Conservation (phyloP, 2,797 vertebrate species). For the Falco cherrug region DNA sequence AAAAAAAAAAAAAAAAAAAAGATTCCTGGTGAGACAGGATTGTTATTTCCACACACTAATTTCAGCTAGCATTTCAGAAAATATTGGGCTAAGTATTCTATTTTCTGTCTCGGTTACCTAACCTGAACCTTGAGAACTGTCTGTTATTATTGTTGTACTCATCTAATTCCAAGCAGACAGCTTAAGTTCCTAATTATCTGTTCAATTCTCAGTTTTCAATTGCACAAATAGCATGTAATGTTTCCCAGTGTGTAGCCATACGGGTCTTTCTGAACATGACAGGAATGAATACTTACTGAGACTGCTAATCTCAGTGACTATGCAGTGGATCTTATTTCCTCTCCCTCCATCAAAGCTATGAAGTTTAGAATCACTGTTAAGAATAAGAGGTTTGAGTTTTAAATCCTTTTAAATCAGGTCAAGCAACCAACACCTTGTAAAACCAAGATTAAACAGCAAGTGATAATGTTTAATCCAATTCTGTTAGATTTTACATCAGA, state of each 20-base stretch:
- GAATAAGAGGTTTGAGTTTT: slow-evolving; percentile 50
- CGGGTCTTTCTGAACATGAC: slow-evolving; percentile 32
- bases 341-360: neutral
- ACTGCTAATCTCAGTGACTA: neutral
- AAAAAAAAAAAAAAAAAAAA: neutral
- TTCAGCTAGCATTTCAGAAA: neutral
- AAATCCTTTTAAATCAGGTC: slow-evolving; percentile 64
- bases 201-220: slow-evolving; percentile 29
- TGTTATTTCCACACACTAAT: neutral
- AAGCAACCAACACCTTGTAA: slow-evolving; percentile 55
- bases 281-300: slow-evolving; percentile 11
- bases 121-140: neutral
- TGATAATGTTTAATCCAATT: slow-evolving; percentile 65
- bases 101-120: neutral
- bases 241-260: slow-evolving; percentile 17
- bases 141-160: neutral
- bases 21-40: neutral
- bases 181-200: neutral
- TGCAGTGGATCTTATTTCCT: neutral
- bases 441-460: slow-evolving; percentile 65
- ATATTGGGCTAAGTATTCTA: neutral
- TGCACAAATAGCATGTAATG: slow-evolving; percentile 17
- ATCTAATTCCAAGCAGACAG: neutral
- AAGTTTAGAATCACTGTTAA: slow-evolving; percentile 18
- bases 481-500: slow-evolving; percentile 51